Evolutionary conservation across 2,888 invertebrate species (phyloP), one percentile per base, ranked within the genome.

Genomic region (Petrophora chlorosata): DNA sequence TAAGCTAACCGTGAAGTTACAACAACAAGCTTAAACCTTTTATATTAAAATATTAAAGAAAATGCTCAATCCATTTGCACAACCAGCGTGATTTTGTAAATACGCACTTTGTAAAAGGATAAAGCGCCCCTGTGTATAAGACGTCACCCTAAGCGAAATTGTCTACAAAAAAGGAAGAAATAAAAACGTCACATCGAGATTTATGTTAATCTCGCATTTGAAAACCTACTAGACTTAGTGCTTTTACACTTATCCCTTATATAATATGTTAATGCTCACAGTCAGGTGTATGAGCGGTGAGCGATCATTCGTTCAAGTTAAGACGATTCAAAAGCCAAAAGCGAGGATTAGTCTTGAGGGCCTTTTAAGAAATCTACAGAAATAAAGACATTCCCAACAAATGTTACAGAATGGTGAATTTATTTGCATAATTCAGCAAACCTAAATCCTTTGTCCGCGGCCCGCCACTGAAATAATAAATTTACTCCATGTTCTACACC

Each of bases 361-460:
- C 74, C 79, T 84, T 85, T 83, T 83, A 83, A 87, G 86, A 84
- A 82, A 87, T 83, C 82, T 77, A 79, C 81, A 74, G 78, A 86
- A 86, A 87, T 87, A 86, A 87, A 86, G 86, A 85, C 87, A 85
- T 88, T 86, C 75, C 79, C 79, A 85, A 87, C 89, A 89, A 89
- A 87, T 89, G 89, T 89, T 88, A 86, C 89, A 85, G 82, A 86
- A 85, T 86, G 85, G 85, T 84, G 87, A 88, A 88, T 88, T 86
- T 87, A 89, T 89, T 89, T 89, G 87, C 87, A 88, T 89, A 89
- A 86, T 85, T 89, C 86, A 80, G 78, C 81, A 82, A 86, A 85
- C 82, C 85, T 82, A 82, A 88, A 86, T 84, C 88, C 85, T 86
- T 87, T 88, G 87, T 85, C 87, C 85, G 85, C 79, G 70, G 76